Conservation (phyloP, 2,888 invertebrate genomes). For the Pterobdella sp. region DNA sequence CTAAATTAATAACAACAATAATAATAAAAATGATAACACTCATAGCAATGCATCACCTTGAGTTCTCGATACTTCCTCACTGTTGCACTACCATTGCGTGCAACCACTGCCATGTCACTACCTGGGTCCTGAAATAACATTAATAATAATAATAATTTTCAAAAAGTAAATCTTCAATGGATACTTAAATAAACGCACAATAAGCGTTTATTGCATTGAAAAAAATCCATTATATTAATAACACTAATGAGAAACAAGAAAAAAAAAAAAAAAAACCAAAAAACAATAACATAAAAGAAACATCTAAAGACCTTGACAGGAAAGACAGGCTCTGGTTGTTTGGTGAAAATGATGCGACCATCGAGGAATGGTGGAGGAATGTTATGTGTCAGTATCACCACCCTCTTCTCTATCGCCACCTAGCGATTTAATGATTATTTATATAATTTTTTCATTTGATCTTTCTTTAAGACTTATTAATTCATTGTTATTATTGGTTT, state of each 20-base stretch:
- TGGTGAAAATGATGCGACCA: conserved; percentile 95
- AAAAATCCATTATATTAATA: background rate
- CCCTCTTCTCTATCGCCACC: conserved; percentile 67
- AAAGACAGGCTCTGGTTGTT: conserved; percentile 96
- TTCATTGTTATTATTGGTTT: too few species aligned
- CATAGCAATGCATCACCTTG: too few species aligned
- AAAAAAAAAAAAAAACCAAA: conserved; percentile 7
- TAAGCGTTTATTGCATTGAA: background rate
- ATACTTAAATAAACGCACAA: background rate
- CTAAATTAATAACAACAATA: background rate
- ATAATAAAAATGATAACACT: too few species aligned
- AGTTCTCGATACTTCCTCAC: conserved; percentile 87
- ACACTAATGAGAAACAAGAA: conserved; percentile 4
- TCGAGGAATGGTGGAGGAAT: conserved; percentile 97
- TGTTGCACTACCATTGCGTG: conserved; percentile 76
- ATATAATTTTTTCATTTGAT: too few species aligned
- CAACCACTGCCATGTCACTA: conserved; percentile 90
- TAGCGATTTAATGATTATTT: too few species aligned
- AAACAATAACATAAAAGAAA: background rate
- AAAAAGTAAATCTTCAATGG: background rate
- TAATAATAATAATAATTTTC: background rate
- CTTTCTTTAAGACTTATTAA: too few species aligned
- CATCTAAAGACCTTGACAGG: conserved; percentile 64
- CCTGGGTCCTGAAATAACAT: conserved; percentile 75
- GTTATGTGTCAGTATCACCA: conserved; percentile 91